Evolutionary conservation across 2,113 vertebrate species (phyloP), one percentile per base, ranked within the genome.

Genomic region (Rattus norvegicus): DNA sequence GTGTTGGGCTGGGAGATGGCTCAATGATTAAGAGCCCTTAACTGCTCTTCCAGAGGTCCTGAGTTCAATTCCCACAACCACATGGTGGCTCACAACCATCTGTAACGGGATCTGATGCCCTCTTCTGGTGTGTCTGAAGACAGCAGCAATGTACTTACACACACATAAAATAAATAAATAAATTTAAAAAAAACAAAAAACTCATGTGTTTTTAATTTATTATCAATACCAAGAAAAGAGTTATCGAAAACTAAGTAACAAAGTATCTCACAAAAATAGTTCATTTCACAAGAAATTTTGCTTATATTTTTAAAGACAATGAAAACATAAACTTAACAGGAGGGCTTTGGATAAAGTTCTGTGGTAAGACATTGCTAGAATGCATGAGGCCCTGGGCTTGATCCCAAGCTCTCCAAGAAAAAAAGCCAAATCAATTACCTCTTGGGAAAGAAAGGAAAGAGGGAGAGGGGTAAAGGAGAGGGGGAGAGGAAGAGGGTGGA

Each of bases 151-250:
- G 43, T 43, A 43, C 43, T 43, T 43, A 43, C 43, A 43, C 43
- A 43, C 43, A 43, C 43, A 43, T 43, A 43, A 43, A 43, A 43
- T 43, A 43, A 43, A 43, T 43, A 43, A 43, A 43, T 43, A 43
- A 43, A 43, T 43, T 43, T 43, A 43, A 43, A 43, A 43, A 43
- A 43, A 43, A 43, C 43, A 56, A 24, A 94, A 97, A 72, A 81
- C 77, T 63, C 49, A 54, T 52, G 3, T 65, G 49, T 73, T 93
- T 94, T 97, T 84, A 36, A 94, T 59, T 91, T 47, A 95, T 39
- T 16, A 91, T 11, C 47, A 94, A 65, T 63, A 36, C 54, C 5
- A 96, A 94, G 81, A 63, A 17, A 81, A 83, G 9, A 88, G 10
- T 22, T 39, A 52, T 69, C 49, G 39, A 83, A 87, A 95, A n/a